These are phyloP conservation scores for Rhincodon typus DNA, from an alignment of 2,797 vertebrate genomes.

Conservation along the genomic window DNA sequence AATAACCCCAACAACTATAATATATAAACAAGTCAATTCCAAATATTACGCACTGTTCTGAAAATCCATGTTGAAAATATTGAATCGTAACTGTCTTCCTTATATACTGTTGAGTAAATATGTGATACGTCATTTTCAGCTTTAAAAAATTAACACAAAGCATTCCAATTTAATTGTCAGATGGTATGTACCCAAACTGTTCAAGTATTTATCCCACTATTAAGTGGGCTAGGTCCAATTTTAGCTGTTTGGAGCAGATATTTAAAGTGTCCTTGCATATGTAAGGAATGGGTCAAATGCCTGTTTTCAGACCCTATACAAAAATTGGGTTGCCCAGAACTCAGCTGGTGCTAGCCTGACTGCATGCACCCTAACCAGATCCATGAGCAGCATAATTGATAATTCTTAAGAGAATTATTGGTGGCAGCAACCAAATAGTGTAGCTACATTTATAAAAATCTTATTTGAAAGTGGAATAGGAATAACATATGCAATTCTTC, in stretches of 20 bases:
- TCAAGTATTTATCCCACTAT: background rate
- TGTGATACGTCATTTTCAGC: too few relatives aligned
- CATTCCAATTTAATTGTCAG: background rate
- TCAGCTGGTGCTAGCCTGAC: too few relatives aligned
- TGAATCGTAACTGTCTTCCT: background rate
- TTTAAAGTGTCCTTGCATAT: background rate
- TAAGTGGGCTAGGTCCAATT: background rate
- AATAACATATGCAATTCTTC: background rate
- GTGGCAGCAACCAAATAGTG: background rate
- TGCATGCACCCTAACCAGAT: background rate
- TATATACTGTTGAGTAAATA: background rate
- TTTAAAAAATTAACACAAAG: background rate
- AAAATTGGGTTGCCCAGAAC: background rate
- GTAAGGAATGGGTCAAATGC: background rate
- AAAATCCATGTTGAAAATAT: background rate
- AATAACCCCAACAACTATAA: background rate
- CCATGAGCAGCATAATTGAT: background rate
- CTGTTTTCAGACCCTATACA: background rate
- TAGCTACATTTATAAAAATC: background rate
- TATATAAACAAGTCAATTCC: background rate
- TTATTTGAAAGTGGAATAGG: background rate
- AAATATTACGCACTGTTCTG: background rate
- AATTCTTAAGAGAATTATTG: background rate
- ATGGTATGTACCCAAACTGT: background rate
- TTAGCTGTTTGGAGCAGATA: background rate